Conservation (phyloP, 2,797 vertebrate genomes). For the Hypotaenidia philippensis region DNA sequence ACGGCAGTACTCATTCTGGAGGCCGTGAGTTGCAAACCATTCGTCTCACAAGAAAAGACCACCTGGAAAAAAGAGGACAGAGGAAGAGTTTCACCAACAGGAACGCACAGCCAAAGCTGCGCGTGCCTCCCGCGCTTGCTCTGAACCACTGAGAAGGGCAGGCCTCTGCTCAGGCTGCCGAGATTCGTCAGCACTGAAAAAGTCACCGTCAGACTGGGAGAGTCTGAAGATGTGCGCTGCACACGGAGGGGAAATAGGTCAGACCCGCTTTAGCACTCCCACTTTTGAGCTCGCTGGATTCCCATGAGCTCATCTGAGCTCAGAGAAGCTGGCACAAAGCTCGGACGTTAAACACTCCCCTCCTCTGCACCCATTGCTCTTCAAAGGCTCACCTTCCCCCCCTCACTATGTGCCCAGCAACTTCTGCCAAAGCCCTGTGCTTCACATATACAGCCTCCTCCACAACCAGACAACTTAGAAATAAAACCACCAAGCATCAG, state of each 20-base stretch:
- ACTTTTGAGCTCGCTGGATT: background rate
- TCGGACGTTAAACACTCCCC: background rate
- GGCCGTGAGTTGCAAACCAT: constrained; percentile 54
- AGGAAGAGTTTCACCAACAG: background rate
- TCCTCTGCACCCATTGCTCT: constrained; percentile 1
- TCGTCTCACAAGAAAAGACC: constrained; percentile 69
- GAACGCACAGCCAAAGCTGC: background rate
- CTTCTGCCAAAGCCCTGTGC: background rate
- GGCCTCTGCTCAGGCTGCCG: background rate
- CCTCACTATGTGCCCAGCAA: background rate
- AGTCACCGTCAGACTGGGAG: background rate
- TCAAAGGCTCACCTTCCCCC: constrained; percentile 19
- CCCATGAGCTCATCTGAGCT: constrained; percentile 14
- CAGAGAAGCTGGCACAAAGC: constrained; percentile 5
- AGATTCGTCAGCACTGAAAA: background rate
- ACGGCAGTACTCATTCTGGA: constrained; percentile 83
- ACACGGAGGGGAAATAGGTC: background rate
- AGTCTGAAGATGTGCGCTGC: background rate
- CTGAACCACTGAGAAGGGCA: background rate
- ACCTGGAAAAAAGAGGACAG: constrained; percentile 71
- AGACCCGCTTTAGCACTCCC: constrained; percentile 20
- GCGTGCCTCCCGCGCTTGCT: background rate
- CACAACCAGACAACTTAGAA: background rate
- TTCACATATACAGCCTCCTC: background rate
- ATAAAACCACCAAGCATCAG: background rate